Base-by-base conservation (phyloP, 2,797 vertebrate genomes). In the Poeciliopsis infans region DNA sequence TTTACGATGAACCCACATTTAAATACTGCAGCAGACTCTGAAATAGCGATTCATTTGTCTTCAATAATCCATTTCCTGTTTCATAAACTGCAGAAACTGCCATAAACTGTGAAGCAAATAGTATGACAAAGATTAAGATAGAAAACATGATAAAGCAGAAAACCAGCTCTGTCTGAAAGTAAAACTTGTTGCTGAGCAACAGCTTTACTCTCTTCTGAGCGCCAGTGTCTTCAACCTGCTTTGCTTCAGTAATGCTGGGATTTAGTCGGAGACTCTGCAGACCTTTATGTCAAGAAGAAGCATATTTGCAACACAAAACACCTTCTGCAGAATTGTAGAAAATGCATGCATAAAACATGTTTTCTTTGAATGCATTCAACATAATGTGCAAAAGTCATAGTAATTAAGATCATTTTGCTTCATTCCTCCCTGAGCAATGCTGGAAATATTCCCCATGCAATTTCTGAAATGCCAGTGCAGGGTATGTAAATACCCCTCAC, bases 141-240 rank as follows among this genome's bases (percentile, higher is more conserved):
- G 8, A 61, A 81, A 75, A 71, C 15, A 69, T 16, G 13, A 53
- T 2, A 61, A 61, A n/a, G 51, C 45, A 77, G 20, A 75, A 71
- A 12, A 78, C 72, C 11, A 70, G 43, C 20, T 33, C 66, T 64
- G 12, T 75, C 69, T 73, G 64, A 25, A 12, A 81, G n/a, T 57
- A 36, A 85, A 84, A 81, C 57, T 47, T 90, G 92, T 93, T 93
- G 91, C 91, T 83, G 81, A 88, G 93, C 92, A 94, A 94, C 93
- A 85, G 79, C 78, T 33, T 88, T 80, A 69, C 18, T 81, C 64
- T 51, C 7, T 0, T 43, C 47, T 55, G 31, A 55, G 78, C 43
- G 78, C 31, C 36, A 59, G 41, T 39, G 72, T 41, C 8, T 28
- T 23, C 80, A 68, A 76, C 43, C 45, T 77, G 23, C 53, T 45